Conservation (phyloP, 1,140 invertebrate species). For the Penaeus chinensis region DNA sequence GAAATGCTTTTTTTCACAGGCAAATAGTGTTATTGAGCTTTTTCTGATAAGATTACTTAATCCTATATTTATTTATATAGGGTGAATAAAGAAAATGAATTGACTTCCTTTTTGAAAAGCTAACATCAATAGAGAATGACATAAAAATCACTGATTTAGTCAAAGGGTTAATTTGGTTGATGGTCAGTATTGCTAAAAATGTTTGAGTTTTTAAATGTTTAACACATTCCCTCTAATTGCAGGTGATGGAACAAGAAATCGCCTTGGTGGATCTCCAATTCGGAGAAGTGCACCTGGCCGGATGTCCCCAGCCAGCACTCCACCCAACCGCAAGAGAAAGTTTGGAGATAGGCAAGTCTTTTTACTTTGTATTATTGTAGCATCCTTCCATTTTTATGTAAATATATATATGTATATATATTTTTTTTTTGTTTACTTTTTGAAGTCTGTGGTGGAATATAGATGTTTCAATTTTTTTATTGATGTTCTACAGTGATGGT, state of each 20-base stretch:
- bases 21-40: too few relatives aligned
- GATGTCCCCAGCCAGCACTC: slow-evolving; percentile 25
- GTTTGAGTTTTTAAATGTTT: too few relatives aligned
- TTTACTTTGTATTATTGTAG: not conserved
- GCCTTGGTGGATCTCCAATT: slow-evolving; percentile 22
- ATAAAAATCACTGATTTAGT: too few relatives aligned
- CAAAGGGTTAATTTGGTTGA: too few relatives aligned
- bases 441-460: not conserved
- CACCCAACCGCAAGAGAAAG: slow-evolving; percentile 34
- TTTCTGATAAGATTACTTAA: too few relatives aligned
- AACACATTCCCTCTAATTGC: not conserved
- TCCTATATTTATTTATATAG: too few relatives aligned
- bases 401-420: too few relatives aligned
- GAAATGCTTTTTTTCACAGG: too few relatives aligned
- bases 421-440: not conserved
- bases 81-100: too few relatives aligned
- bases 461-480: not conserved
- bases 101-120: too few relatives aligned
- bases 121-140: too few relatives aligned
- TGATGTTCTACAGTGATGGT: slow-evolving; percentile 16
- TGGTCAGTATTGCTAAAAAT: too few relatives aligned
- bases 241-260: not conserved
- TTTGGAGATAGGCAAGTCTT: slow-evolving; percentile 14
- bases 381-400: not conserved
- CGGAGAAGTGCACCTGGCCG: slow-evolving; percentile 12